Base-by-base conservation (phyloP, 30 jellyfish, hydroid and myxozoan species). In the Cassiopea xamachana region DNA sequence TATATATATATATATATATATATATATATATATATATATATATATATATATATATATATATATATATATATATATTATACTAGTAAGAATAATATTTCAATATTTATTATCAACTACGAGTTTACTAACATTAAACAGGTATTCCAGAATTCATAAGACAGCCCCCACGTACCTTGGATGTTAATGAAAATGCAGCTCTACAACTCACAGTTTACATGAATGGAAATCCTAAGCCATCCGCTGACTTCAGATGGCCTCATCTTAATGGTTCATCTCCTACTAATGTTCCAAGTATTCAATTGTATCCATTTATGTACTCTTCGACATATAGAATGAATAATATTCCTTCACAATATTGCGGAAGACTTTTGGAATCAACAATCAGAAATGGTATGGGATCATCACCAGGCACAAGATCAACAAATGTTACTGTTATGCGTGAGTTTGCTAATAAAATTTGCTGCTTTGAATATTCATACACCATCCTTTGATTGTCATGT, bases 221-320 rank as follows among this genome's bases (percentile, higher is more conserved):
- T 50, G 87, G 87, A 78, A 78, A 48, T 48, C 87, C 87, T 12
- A 60, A 16, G 60, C 75, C 87, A 1, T 78, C 87, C 1, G 74
- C 87, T 1, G 44, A 2, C 15, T 78, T 78, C 60, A 0, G 14
- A 8, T 78, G 87, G 87, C 73, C 74, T 47, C 87, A 78, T 78
- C 2, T 15, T 19, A 9, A 51, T 51, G 81, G 81, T 16, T 45
- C 47, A 1, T 45, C 7, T 4, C 73, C 45, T 12, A 12, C 44
- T 7, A 78, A n/a, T 10, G 46, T 78, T 46, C 64, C 64, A 51
- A 51, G 8, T 51, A 2, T 51, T 9, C 64, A 51, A 9, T 9
- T 48, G 39, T 50, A 78, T 46, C 87, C 75, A 16, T 47, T 46
- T 60, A 48, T 78, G 4, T 78, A 46, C 50, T 19, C 71, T 8